Evolutionary conservation across 37 sponge, comb jelly and placozoan species (phyloP), one percentile per base, ranked within the genome.

Genomic region (Aphrocallistes beatrix): DNA sequence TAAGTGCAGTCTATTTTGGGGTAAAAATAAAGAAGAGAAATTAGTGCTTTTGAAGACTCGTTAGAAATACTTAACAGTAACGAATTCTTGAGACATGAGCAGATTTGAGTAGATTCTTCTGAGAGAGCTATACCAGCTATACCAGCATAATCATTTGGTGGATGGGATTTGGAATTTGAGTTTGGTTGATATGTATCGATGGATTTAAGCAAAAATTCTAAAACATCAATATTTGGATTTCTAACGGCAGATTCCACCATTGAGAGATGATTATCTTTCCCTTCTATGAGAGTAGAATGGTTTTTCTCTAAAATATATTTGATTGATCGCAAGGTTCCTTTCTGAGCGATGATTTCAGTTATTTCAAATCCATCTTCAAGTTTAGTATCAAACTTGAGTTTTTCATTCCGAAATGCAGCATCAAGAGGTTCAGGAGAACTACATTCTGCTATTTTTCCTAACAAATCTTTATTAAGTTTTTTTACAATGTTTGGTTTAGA

Each of bases 181-280:
- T n/a, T n/a, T n/a, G n/a, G n/a, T n/a, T n/a, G n/a, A n/a, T n/a
- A n/a, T n/a, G n/a, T n/a, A n/a, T n/a, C n/a, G n/a, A n/a, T n/a
- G n/a, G n/a, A n/a, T n/a, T n/a, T n/a, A 6, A 60, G 75, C n/a
- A 60, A 60, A 25, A 60, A 60, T 60, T 60, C 75, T 60, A 60
- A 60, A 60, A 30, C 10, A 19, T 60, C 75, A 6, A 60, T 28
- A 13, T 60, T 60, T 60, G 21, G 8, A 60, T 60, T 60, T 60
- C 3, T 13, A 60, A 21, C 75, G 3, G 75, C 75, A 32, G 75
- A 60, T 13, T 60, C 75, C n/a, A 60, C 34, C 75, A 60, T 60
- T 25, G 75, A 60, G n/a, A n/a, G n/a, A n/a, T n/a, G n/a, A n/a
- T n/a, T n/a, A n/a, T 19, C n/a, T 60, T 25, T 30, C 75, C 10